Percentiles rank a stretch among this genome's conserved stretches.
Conservation (phyloP, 2,113 vertebrate genomes). For the Limanda limanda region DNA sequence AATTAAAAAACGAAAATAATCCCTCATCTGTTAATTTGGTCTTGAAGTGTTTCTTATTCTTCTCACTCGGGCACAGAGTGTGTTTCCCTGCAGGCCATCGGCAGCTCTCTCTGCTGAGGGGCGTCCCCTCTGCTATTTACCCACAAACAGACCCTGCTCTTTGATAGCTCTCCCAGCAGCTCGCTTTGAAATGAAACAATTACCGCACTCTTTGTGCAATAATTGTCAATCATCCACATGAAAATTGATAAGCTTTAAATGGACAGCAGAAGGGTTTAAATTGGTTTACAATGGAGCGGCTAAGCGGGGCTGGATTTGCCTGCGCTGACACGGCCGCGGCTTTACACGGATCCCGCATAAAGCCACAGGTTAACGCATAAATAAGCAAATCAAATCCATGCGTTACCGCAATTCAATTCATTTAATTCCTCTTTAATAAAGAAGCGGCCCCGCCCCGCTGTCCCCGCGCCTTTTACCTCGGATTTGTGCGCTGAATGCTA, state of each 20-base stretch:
- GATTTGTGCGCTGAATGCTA: conserved; percentile 89
- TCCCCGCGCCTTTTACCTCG: conserved; percentile 70
- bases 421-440: conserved; percentile 89
- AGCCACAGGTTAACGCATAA: conserved; percentile 81
- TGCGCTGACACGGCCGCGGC: conserved; percentile 77
- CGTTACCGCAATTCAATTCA: conserved; percentile 88
- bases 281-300: conserved; percentile 75
- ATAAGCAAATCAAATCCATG: conserved; percentile 90
- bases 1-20: too few species aligned
- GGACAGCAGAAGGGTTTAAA: conserved; percentile 72
- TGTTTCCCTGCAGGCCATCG: background rate
- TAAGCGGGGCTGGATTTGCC: conserved; percentile 73
- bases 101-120: background rate
- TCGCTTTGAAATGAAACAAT: conserved; percentile 74
- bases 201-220: conserved; percentile 79
- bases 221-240: conserved; percentile 82
- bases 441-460: conserved; percentile 77
- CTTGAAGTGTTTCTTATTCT: too few species aligned
- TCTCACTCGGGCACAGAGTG: too few species aligned
- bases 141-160: conserved; percentile 60
- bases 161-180: conserved; percentile 73
- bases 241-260: conserved; percentile 81
- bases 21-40: too few species aligned
- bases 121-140: conserved; percentile 31
- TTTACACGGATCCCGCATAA: conserved; percentile 77